Evolutionary conservation across 2,888 invertebrate genomes (phyloP), one percentile per base, ranked within the genome.

Genomic region (Caenorhabditis zanzibari): DNA sequence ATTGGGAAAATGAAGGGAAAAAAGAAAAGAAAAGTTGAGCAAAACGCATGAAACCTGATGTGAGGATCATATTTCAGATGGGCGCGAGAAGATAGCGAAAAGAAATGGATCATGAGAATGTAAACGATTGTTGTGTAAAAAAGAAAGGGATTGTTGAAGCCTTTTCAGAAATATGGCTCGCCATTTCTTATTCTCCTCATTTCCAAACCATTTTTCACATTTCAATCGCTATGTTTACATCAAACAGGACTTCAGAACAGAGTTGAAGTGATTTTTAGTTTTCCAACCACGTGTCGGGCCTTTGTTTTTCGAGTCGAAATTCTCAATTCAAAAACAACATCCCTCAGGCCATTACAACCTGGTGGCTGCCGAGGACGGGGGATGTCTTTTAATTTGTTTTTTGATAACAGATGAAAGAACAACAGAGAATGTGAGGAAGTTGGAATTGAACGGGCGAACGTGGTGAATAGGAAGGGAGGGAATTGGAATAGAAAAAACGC

Each of bases 251-350:
- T 6, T 66, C 19, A 61, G 68, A 49, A 22, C 59, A 69, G 69
- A 69, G 69, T 69, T 71, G 49, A 69, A 77, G 77, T 71, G 69
- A 71, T 69, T 77, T 77, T 77, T 69, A 69, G 61, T 77, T 77
- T 49, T 56, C 61, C 19, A 44, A 79, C 77, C 77, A 79, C 77
- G 77, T 79, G 77, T 14, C 41, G 16, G 38, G 64, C 66, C 28
- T 54, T 44, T 41, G 52, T 56, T 59, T 63, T 61, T 49, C 38
- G 38, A 61, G 66, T 66, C 22, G 64, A 41, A 69, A 63, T 44
- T 77, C 7, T 68, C 35, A 64, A 28, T 59, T 69, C 22, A 59
- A 71, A 79, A 79, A 79, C 77, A 79, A 71, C 71, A 79, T 61
- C 54, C 49, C 52, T 63, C 44, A 49, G 49, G 35, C 47, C 59